Base-by-base conservation (phyloP, 2,888 invertebrate species). In the Chaetogeoica ovagalla region DNA sequence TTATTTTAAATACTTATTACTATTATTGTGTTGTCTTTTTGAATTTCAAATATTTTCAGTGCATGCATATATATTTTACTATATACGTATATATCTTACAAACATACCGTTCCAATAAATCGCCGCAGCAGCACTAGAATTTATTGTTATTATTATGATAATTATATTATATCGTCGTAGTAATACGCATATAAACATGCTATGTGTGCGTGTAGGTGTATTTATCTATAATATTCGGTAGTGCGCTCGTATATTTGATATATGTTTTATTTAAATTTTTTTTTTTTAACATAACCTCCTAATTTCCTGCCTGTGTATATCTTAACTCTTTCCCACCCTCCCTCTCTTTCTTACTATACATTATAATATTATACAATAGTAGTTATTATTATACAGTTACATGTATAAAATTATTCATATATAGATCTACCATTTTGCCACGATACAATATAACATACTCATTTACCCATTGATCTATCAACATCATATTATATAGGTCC, bases 71-170 rank as follows among this genome's bases (percentile, higher is more conserved):
- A 48, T 48, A 48, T 13, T 30, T 30, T 30, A 30, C 4, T 2
- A 1, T 57, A 39, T 0, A 39, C 30, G 59, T 15, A 57, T 37
- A 57, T 59, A 59, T 39, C 57, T 71, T 39, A n/a, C 48, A 48
- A 48, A 39, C 23, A 55, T 48, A 65, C 30, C 52, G 52, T 63
- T 48, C 73, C 63, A 55, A 21, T 7, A 19, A n/a, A 23, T 70
- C 77, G 62, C 70, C 52, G 77, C 77, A 77, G 77, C 77, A 70
- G 70, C 77, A 70, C 77, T 77, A 77, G 77, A 77, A 59, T 74
- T 43, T 37, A 30, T 63, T 13, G 23, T 69, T 77, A 48, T 77
- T 62, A 62, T 69, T 60, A 30, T 62, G 23, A 59, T 65, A 39
- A 43, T 9, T 2, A 13, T 48, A n/a, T n/a, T n/a, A n/a, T n/a